Evolutionary conservation across 2,113 vertebrate genomes (phyloP).

Genomic region (Spizaetus ornatus): DNA sequence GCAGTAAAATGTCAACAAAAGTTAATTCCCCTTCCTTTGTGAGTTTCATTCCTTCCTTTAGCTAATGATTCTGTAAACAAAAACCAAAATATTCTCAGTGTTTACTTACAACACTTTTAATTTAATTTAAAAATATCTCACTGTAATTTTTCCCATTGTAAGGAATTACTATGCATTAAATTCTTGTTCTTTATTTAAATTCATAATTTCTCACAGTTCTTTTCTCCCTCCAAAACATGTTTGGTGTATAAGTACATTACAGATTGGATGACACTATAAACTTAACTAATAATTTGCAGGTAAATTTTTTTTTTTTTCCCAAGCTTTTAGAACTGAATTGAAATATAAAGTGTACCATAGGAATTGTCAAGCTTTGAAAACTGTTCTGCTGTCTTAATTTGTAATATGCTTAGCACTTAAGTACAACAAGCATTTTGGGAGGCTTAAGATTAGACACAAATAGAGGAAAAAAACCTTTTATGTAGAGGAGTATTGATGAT

Average conservation of each 20-base stretch:
- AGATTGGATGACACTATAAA: not conserved
- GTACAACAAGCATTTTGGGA: not conserved
- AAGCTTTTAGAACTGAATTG: not conserved
- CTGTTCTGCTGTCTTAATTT: not conserved
- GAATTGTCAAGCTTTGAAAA: not conserved
- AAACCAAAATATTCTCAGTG: constrained; percentile 49
- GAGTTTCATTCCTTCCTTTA: constrained; percentile 54
- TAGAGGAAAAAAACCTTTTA: not conserved
- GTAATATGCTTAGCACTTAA: not conserved
- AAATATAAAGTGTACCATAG: not conserved
- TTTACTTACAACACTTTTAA: constrained; percentile 72
- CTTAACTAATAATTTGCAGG: not conserved
- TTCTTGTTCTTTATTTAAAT: not conserved
- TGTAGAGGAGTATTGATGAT: not conserved
- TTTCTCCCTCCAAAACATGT: not conserved
- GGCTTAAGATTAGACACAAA: not conserved
- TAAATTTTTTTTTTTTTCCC: not conserved
- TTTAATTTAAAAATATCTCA: constrained; percentile 68
- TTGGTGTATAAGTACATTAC: not conserved
- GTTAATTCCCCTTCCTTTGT: constrained; percentile 67
- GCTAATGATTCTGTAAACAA: constrained; percentile 61
- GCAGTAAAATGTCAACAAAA: constrained; percentile 77
- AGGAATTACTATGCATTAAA: not conserved
- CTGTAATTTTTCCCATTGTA: not conserved
- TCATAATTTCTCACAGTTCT: not conserved